Base-by-base conservation (phyloP, 2,888 invertebrate genomes). In the Spialia ferax region DNA sequence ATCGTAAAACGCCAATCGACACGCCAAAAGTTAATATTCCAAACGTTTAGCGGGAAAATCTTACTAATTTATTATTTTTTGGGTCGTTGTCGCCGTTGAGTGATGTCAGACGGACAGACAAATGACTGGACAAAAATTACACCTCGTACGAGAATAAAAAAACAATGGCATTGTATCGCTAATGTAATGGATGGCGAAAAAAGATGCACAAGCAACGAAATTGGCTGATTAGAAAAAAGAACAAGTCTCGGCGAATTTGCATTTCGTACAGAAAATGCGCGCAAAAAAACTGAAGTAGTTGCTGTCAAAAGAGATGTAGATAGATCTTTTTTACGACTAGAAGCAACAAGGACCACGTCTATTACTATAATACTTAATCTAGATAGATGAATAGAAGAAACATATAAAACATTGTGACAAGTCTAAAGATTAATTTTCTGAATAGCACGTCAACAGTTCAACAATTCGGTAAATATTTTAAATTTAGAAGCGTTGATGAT, bases 21-120 rank as follows among this genome's bases (percentile, higher is more conserved):
- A 74, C 71, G 72, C 74, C 75, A 73, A 76, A 76, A 68, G 62
- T 74, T 70, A 71, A 75, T 74, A 76, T 77, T 76, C 78, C 57
- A 74, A 80, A 71, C 74, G 74, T 76, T 72, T 69, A 72, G 73
- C 70, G 73, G 76, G 79, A 80, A 86, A 85, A 85, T 81, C 81
- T 80, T 74, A 82, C 87, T 85, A 87, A 87, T 84, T 87, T 87
- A 90, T 87, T 85, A 85, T 86, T 85, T n/a, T 45, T 87, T 85
- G 79, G 88, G 85, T 88, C 91, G 79, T 87, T 91, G 91, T 90
- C 91, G 77, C 86, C 79, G 76, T 60, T 79, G 87, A 86, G 83
- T 89, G 91, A 91, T 87, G 89, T 89, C 89, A 90, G 88, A 76
- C 80, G 75, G 82, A 82, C 85, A 77, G 81, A 82, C 84, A 83